phyloP scores from a whole-genome alignment of 2,797 vertebrate species.

The Danio albolineatus region DNA sequence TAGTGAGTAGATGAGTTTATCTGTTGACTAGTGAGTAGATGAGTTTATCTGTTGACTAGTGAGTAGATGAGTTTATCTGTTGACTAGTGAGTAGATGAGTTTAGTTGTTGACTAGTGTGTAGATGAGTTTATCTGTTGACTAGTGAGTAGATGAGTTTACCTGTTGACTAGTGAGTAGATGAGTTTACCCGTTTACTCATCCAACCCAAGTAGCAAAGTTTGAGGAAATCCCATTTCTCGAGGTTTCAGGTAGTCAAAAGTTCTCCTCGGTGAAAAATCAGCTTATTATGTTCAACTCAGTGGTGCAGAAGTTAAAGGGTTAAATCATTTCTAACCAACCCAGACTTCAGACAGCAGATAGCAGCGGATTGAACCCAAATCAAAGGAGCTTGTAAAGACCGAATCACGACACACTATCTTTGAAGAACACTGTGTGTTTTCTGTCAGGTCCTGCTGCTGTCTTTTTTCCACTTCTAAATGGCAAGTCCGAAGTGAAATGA shows the following conservation, averaged over 20 bases:
- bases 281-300: background rate
- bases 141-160: too few relatives aligned
- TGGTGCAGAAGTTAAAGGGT: background rate
- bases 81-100: too few relatives aligned
- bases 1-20: too few relatives aligned
- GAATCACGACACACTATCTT: background rate
- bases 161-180: too few relatives aligned
- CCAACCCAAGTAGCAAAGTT: background rate
- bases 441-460: slow-evolving; percentile 6
- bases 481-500: slow-evolving; percentile 30
- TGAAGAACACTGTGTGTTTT: slow-evolving; percentile 13
- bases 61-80: too few relatives aligned
- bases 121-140: too few relatives aligned
- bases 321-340: background rate
- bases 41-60: too few relatives aligned
- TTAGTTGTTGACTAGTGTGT: too few relatives aligned
- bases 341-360: background rate
- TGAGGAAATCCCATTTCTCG: background rate
- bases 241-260: too few relatives aligned
- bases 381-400: slow-evolving; percentile 1
- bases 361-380: background rate
- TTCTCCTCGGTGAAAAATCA: background rate
- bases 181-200: too few relatives aligned
- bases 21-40: too few relatives aligned
- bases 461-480: slow-evolving; percentile 16